These are phyloP conservation scores for Drosophila persimilis DNA, from an alignment of 1,140 invertebrate species.

Conservation along the genomic window DNA sequence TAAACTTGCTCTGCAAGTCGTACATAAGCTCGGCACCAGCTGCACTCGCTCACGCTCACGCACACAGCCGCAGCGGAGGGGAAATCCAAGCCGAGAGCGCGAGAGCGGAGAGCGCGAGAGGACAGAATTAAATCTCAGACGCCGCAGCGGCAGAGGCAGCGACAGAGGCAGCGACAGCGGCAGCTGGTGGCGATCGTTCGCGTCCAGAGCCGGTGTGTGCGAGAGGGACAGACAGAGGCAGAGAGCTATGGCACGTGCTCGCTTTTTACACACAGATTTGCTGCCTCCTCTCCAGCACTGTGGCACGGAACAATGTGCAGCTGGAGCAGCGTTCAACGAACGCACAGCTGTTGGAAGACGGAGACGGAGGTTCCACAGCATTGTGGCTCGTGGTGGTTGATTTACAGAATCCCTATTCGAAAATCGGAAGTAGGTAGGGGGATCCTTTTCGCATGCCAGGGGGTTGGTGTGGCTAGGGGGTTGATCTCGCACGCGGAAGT, in stretches of 20 bases:
- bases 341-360: slow-evolving; percentile 59
- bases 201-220: too few relatives aligned
- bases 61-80: slow-evolving; percentile 35
- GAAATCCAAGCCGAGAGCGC: slow-evolving; percentile 21
- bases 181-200: slow-evolving; percentile 70
- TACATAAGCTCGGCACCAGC: slow-evolving; percentile 67
- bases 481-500: slow-evolving; percentile 47
- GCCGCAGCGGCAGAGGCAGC: slow-evolving; percentile 64
- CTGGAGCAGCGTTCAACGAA: slow-evolving; percentile 63
- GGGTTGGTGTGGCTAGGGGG: slow-evolving; percentile 48
- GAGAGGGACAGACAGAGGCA: neutral
- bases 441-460: slow-evolving; percentile 59
- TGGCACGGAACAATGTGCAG: slow-evolving; percentile 43
- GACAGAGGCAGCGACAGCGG: slow-evolving; percentile 66
- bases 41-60: slow-evolving; percentile 40
- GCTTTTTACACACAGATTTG: slow-evolving; percentile 71
- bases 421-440: slow-evolving; percentile 74
- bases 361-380: neutral
- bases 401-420: slow-evolving; percentile 60
- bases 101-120: slow-evolving; percentile 2
- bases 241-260: slow-evolving; percentile 67
- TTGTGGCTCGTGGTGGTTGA: slow-evolving; percentile 72
- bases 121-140: slow-evolving; percentile 44
- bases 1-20: slow-evolving; percentile 62
- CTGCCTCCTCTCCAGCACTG: slow-evolving; percentile 6